phyloP scores from a whole-genome alignment of 2,888 invertebrate genomes.

The Suillia variegata region DNA sequence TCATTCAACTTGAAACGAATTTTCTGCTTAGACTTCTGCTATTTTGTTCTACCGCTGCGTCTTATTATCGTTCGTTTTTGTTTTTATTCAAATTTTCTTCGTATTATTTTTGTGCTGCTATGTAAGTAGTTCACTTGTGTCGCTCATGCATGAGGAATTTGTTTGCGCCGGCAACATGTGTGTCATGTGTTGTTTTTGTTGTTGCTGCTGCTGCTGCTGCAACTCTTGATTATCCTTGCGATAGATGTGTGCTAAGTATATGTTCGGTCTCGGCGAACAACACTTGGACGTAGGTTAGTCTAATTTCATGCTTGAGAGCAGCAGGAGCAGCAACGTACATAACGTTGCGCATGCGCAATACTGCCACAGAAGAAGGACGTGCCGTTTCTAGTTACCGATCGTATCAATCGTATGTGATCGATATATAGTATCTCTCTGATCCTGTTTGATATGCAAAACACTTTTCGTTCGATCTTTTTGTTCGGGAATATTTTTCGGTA shows the following conservation, averaged over 20 bases:
- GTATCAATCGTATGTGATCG: no score
- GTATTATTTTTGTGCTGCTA: neutral
- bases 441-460: conserved; percentile 1
- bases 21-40: neutral
- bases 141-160: neutral
- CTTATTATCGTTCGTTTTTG: neutral
- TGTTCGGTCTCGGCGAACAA: neutral
- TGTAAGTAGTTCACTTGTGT: neutral
- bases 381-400: no score
- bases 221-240: neutral
- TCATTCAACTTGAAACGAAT: conserved; percentile 25
- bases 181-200: neutral
- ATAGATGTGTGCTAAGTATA: neutral
- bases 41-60: neutral
- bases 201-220: no score
- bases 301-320: conserved; percentile 22
- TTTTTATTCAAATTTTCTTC: conserved; percentile 11
- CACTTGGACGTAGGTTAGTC: conserved; percentile 8
- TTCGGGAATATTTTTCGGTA: no score
- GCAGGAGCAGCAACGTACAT: neutral
- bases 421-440: neutral
- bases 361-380: no score
- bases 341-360: neutral
- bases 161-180: neutral
- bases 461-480: neutral